These are phyloP conservation scores for Agrotis puta DNA, from an alignment of 2,888 invertebrate species.

Conservation along the genomic window DNA sequence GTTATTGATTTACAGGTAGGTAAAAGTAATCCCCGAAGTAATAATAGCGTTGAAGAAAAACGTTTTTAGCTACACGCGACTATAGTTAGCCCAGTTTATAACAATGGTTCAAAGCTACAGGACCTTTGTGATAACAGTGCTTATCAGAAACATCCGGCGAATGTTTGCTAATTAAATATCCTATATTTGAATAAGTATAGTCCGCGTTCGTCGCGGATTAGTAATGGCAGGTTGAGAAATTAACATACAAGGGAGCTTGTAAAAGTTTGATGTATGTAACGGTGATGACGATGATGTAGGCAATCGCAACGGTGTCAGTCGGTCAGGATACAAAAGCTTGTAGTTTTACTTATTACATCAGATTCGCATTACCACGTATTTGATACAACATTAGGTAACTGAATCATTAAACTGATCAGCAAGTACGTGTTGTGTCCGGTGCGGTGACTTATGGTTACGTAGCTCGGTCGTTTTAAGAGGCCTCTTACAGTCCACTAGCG, in stretches of 20 bases:
- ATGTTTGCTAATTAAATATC: slow-evolving; percentile 49
- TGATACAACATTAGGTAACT: slow-evolving; percentile 60
- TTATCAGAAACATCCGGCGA: slow-evolving; percentile 46
- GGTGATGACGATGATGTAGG: slow-evolving; percentile 17
- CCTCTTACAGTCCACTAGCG: no score
- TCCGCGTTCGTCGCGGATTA: slow-evolving; percentile 17
- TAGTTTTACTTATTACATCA: slow-evolving; percentile 57
- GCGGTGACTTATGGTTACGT: slow-evolving; percentile 56
- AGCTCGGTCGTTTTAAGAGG: slow-evolving; percentile 28
- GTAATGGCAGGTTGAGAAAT: slow-evolving; percentile 12
- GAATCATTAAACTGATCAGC: slow-evolving; percentile 52
- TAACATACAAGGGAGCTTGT: slow-evolving; percentile 16
- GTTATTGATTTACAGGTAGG: slow-evolving; percentile 9
- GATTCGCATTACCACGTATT: slow-evolving; percentile 41
- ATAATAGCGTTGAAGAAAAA: background rate
- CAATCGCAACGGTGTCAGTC: slow-evolving; percentile 52
- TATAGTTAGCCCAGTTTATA: slow-evolving; percentile 46
- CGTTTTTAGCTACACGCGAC: background rate
- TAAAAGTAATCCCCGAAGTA: background rate
- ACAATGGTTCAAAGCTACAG: slow-evolving; percentile 46
- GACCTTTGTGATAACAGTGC: slow-evolving; percentile 49
- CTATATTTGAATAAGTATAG: slow-evolving; percentile 27
- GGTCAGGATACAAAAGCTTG: slow-evolving; percentile 59
- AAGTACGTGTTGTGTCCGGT: slow-evolving; percentile 66
- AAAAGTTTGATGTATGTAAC: slow-evolving; percentile 29